phyloP scores from a whole-genome alignment of 1,140 invertebrate species.

The Euglossa dilemma region DNA sequence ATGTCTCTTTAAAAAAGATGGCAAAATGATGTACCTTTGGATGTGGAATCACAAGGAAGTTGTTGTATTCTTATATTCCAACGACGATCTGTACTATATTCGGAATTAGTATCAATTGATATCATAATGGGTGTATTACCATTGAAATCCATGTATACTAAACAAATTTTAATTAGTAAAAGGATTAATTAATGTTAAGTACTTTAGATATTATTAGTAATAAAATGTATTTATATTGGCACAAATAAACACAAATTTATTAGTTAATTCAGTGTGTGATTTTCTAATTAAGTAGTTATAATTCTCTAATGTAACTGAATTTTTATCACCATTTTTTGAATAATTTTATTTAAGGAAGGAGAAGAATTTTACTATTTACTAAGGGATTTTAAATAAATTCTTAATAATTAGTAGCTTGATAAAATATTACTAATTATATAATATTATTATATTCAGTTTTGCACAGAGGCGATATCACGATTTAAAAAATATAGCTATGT shows the following conservation, averaged over 20 bases:
- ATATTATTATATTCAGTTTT: too few species aligned
- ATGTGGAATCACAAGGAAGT: conserved; percentile 87
- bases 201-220: neutral
- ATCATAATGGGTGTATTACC: conserved; percentile 87
- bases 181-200: conserved; percentile 14
- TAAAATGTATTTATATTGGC: conserved; percentile 7
- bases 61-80: conserved; percentile 91
- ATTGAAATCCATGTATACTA: conserved; percentile 90
- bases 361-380: neutral
- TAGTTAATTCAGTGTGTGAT: neutral
- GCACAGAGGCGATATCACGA: too few species aligned
- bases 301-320: too few species aligned
- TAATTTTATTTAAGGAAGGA: neutral
- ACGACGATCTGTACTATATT: conserved; percentile 84
- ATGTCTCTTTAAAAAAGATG: conserved; percentile 2
- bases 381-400: neutral
- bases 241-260: neutral
- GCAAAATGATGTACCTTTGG: conserved; percentile 81
- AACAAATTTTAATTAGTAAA: conserved; percentile 46
- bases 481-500: too few species aligned
- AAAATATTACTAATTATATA: too few species aligned
- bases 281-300: too few species aligned
- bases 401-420: neutral
- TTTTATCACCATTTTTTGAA: neutral
- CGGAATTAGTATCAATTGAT: conserved; percentile 85